A percentile compares a stretch with the other conserved stretches of the same genome.
phyloP scores from a whole-genome alignment of 1,140 invertebrate species.

The Hypothenemus hampei region DNA sequence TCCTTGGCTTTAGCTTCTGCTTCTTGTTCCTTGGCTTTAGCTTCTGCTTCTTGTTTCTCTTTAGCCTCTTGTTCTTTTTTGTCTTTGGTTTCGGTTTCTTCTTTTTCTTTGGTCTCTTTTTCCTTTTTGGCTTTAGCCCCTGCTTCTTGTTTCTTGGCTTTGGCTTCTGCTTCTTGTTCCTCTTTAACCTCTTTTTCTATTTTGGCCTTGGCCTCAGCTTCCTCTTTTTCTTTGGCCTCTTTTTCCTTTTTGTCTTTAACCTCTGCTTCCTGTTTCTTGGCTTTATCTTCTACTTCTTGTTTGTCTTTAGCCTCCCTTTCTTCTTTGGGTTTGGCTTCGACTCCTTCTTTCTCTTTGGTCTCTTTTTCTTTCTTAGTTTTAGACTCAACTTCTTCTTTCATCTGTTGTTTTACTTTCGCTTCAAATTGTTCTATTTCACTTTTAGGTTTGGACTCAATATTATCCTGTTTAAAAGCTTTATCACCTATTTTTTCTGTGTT shows the following conservation, averaged over 20 bases:
- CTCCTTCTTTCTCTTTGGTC: conserved; percentile 15
- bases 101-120: conserved; percentile 11
- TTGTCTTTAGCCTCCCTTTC: conserved; percentile 21
- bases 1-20: conserved; percentile 19
- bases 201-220: conserved; percentile 1
- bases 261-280: conserved; percentile 18
- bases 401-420: conserved; percentile 26
- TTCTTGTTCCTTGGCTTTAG: conserved; percentile 19
- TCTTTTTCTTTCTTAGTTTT: conserved; percentile 17
- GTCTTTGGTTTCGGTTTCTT: background rate
- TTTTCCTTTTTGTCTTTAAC: conserved; percentile 26
- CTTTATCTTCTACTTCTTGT: conserved; percentile 27
- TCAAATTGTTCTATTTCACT: conserved; percentile 30
- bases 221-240: conserved; percentile 1
- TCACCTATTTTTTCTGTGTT: conserved; percentile 32
- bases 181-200: conserved; percentile 28
- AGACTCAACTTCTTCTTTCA: conserved; percentile 27
- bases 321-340: conserved; percentile 2
- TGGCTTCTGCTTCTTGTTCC: conserved; percentile 29
- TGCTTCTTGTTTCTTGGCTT: conserved; percentile 21
- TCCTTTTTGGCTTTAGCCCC: conserved; percentile 29
- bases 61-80: conserved; percentile 27
- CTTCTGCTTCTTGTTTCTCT: conserved; percentile 32
- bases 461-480: too few relatives aligned
- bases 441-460: conserved; percentile 28